Evolutionary conservation across 2,888 invertebrate species (phyloP).

Genomic region (Dilophus febrilis): DNA sequence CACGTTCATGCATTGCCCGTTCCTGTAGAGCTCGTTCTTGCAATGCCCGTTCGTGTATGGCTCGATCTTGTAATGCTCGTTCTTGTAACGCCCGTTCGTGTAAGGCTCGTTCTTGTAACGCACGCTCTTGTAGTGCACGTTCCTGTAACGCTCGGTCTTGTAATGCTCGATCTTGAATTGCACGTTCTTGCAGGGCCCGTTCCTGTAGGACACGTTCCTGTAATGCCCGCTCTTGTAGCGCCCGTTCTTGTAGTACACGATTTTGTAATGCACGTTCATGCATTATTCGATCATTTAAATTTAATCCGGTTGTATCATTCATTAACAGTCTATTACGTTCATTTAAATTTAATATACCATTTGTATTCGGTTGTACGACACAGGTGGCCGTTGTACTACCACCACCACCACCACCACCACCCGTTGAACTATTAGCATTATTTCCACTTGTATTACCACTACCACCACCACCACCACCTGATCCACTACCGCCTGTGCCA

Average conservation of each 20-base stretch:
- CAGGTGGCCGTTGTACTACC: not conserved
- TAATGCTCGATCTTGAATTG: constrained; percentile 13
- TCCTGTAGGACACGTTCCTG: constrained; percentile 14
- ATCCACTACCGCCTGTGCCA: not conserved
- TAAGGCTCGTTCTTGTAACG: constrained; percentile 13
- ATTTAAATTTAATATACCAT: constrained; percentile 1
- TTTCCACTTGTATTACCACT: not conserved
- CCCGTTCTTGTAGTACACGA: constrained; percentile 13
- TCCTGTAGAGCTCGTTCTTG: constrained; percentile 6
- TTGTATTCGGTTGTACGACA: not conserved
- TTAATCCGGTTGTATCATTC: constrained; percentile 11
- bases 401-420: not conserved
- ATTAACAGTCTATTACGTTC: constrained; percentile 4
- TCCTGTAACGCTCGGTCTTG: constrained; percentile 14
- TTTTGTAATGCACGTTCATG: constrained; percentile 14
- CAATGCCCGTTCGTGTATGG: constrained; percentile 13
- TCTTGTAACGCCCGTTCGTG: constrained; percentile 12
- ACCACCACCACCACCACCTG: too few species aligned
- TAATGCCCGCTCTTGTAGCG: constrained; percentile 13
- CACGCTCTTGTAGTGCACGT: constrained; percentile 11
- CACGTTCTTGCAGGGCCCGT: constrained; percentile 10
- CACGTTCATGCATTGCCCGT: constrained; percentile 2
- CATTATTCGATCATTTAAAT: constrained; percentile 14
- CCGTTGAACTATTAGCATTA: not conserved
- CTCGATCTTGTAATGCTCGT: constrained; percentile 13